Base-by-base conservation (phyloP, 2,888 invertebrate species). In the Globia sparganii region DNA sequence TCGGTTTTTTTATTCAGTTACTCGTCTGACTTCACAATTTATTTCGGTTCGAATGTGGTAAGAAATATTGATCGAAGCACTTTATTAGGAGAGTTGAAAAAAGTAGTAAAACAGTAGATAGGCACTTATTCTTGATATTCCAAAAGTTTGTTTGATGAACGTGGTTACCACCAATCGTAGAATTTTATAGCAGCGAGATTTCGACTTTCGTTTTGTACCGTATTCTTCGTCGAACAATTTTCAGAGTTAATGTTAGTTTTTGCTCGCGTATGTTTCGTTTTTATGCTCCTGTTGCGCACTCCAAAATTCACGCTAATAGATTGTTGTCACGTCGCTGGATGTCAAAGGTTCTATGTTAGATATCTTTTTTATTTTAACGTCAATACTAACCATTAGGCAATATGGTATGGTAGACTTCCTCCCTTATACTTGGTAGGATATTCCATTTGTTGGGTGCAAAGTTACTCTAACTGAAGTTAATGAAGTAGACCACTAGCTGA, bases 121-220 rank as follows among this genome's bases (percentile, higher is more conserved):
- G 71, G 62, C 64, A 64, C 74, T 73, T 71, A 78, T 87, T 74
- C 59, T 70, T 80, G 71, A 84, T 85, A 81, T 80, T 83, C 81
- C 72, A 83, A 84, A 86, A 90, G 65, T 86, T 86, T 80, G 56
- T 80, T 83, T 85, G 80, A 83, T 83, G 72, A 80, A 80, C 68
- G 78, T 70, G 75, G 82, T 74, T 81, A 79, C 76, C 71, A 72
- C 40, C 74, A 65, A 78, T 80, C 78, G 72, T 87, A 71, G 65
- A 74, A 75, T 83, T 87, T 88, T 86, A 84, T 86, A 43, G 75
- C 66, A 66, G 34, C 18, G 53, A 61, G 64, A 15, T 67, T 67
- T 74, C 31, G 69, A 62, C 40, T 71, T 80, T 80, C 56, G 69
- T 80, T 75, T 75, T 53, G 34, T 46, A 53, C 40, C n/a, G 43